These are phyloP conservation scores for Forbesichthys papilliferus DNA, from an alignment of 2,113 vertebrate species.

Conservation along the genomic window DNA sequence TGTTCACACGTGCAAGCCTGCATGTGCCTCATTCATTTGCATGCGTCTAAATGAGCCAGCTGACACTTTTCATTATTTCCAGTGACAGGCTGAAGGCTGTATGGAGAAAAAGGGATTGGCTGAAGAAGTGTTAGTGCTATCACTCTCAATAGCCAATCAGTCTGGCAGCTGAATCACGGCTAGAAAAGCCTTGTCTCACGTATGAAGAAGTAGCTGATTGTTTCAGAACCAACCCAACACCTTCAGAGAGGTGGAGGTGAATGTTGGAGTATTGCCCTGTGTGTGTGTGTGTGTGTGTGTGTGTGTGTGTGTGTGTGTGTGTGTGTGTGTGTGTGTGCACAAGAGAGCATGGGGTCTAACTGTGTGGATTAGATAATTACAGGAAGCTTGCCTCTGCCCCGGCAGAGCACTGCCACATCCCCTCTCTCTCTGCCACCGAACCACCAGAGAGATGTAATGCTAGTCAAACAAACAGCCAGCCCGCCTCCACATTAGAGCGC, in stretches of 20 bases:
- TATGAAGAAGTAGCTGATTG: constrained; percentile 40
- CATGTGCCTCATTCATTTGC: constrained; percentile 1
- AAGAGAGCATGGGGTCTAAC: not conserved
- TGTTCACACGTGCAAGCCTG: constrained; percentile 7
- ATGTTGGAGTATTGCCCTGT: constrained; percentile 17
- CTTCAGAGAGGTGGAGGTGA: constrained; percentile 15
- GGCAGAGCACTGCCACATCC: constrained; percentile 59
- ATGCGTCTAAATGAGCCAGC: constrained; percentile 18
- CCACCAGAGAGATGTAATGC: constrained; percentile 45
- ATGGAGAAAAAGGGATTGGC: constrained; percentile 30
- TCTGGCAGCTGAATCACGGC: constrained; percentile 41
- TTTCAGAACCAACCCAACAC: constrained; percentile 19
- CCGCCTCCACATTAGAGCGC: constrained; percentile 48
- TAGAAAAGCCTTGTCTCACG: constrained; percentile 26
- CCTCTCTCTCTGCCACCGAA: constrained; percentile 46
- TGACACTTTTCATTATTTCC: constrained; percentile 33
- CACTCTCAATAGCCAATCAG: constrained; percentile 34
- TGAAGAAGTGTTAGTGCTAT: constrained; percentile 33
- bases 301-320: not conserved
- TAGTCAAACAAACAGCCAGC: constrained; percentile 60
- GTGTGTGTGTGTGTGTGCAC: not conserved
- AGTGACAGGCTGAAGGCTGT: constrained; percentile 26
- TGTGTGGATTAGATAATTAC: constrained; percentile 71
- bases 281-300: not conserved
- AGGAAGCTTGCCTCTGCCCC: constrained; percentile 63